Base-by-base conservation (phyloP, 1,140 invertebrate genomes). In the Nephila pilipes region DNA sequence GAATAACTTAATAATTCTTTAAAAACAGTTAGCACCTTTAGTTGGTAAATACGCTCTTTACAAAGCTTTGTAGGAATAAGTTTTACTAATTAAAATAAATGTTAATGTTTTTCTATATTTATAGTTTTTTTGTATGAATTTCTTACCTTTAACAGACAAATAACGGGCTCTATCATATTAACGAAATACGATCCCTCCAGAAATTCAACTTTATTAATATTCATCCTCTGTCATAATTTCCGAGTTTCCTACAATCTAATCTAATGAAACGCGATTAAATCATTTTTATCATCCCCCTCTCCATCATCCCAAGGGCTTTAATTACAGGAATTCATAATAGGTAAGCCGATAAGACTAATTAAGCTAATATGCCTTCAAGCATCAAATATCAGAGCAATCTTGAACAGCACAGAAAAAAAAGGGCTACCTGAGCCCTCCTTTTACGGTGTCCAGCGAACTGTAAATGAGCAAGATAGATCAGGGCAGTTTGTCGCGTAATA, bases 401-500 rank as follows among this genome's bases (percentile, higher is more conserved):
- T 46, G 46, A 46, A 46, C 46, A 46, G 46, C 69, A 14, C 20
- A 6, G 69, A 29, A 75, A 75, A 75, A n/a, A 75, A 75, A 16
- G 32, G 12, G 83, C n/a, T 85, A 85, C 83, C 83, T 85, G 83
- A 60, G 54, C 54, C 83, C 57, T 32, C 83, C 83, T 55, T 85
- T 85, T 85, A 85, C 54, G 29, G 32, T 55, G 57, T 85, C 54
- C 83, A 85, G 54, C 57, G 57, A 60, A 85, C 83, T 85, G 83
- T 58, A 85, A 85, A 85, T 85, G 83, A 85, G 25, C 57, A 85
- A 85, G 83, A 85, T 85, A 29, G 83, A 85, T 85, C 54, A 55
- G 83, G 83, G 83, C 57, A 57, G 54, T 85, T 85, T 85, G 83
- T 85, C 83, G 83, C 57, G n/a, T 58, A 58, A 58, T 58, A 60